Evolutionary conservation across 2,113 vertebrate species (phyloP).

Genomic region (Empidonax traillii): DNA sequence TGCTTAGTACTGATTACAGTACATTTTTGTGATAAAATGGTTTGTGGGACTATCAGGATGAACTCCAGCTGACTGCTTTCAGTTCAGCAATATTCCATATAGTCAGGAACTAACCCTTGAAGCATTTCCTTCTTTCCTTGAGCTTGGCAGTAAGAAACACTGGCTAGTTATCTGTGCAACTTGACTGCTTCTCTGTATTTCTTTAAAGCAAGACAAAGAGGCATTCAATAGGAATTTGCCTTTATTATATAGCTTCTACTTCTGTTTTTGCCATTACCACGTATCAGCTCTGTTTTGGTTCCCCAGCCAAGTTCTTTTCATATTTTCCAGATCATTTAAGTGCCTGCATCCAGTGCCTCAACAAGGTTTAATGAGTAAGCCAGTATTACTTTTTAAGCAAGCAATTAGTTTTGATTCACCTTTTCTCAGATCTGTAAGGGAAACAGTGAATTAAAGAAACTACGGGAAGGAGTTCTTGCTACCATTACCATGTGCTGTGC

Average conservation of each 20-base stretch:
- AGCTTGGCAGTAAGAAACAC: conserved; percentile 9
- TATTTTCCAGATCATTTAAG: conserved; percentile 73
- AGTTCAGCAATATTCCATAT: neutral
- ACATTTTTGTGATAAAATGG: conserved; percentile 41
- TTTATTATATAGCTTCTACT: conserved; percentile 54
- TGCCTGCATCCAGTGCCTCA: conserved; percentile 44
- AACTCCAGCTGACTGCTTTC: conserved; percentile 41
- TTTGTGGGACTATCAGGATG: conserved; percentile 26
- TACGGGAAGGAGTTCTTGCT: neutral
- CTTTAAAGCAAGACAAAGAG: conserved; percentile 47
- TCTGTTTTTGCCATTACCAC: conserved; percentile 68
- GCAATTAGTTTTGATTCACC: conserved; percentile 61
- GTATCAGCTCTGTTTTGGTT: conserved; percentile 59
- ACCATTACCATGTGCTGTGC: neutral
- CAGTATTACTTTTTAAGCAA: conserved; percentile 61
- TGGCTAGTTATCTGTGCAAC: conserved; percentile 14
- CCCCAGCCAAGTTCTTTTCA: conserved; percentile 62
- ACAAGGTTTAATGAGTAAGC: conserved; percentile 57
- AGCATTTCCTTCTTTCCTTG: conserved; percentile 21
- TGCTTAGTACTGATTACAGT: conserved; percentile 11
- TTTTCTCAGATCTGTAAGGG: conserved; percentile 43
- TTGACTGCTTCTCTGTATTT: conserved; percentile 19
- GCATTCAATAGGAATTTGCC: conserved; percentile 22
- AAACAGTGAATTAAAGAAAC: conserved; percentile 57
- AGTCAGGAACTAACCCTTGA: conserved; percentile 21